Percentiles rank a stretch among this genome's conserved stretches.
phyloP scores from a whole-genome alignment of 2,888 invertebrate genomes.

The Drosophila anceps region DNA sequence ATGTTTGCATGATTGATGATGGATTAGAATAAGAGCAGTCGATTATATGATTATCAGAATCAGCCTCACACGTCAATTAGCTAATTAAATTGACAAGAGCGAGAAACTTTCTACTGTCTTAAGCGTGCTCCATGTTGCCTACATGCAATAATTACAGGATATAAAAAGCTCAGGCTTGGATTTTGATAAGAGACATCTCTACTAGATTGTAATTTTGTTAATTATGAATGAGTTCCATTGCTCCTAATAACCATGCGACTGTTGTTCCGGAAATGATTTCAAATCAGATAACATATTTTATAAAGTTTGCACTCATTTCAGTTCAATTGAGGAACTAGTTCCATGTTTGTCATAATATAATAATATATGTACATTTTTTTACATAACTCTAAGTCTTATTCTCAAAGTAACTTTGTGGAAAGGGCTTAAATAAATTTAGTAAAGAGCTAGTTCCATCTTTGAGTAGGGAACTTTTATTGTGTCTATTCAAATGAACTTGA shows the following conservation, averaged over 20 bases:
- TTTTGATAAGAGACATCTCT: not conserved
- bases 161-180: not conserved
- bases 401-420: not conserved
- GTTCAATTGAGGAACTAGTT: too few species aligned
- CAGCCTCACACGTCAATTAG: not conserved
- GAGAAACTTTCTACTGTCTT: not conserved
- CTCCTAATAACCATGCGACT: too few species aligned
- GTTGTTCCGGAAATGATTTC: too few species aligned
- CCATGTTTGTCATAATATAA: too few species aligned
- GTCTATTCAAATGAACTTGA: not conserved
- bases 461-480: not conserved
- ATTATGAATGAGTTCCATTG: not conserved
- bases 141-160: not conserved
- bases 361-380: too few species aligned
- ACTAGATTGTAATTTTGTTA: too few species aligned
- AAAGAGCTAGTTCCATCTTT: not conserved
- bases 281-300: too few species aligned
- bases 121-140: not conserved
- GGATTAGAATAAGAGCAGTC: too few species aligned
- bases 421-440: too few species aligned
- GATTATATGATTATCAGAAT: not conserved
- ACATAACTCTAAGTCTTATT: not conserved
- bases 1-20: constrained; percentile 1
- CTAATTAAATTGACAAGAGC: not conserved
- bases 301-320: too few species aligned